Evolutionary conservation across 2,113 vertebrate species (phyloP), one percentile per base, ranked within the genome.

Genomic region (Lathamus discolor): DNA sequence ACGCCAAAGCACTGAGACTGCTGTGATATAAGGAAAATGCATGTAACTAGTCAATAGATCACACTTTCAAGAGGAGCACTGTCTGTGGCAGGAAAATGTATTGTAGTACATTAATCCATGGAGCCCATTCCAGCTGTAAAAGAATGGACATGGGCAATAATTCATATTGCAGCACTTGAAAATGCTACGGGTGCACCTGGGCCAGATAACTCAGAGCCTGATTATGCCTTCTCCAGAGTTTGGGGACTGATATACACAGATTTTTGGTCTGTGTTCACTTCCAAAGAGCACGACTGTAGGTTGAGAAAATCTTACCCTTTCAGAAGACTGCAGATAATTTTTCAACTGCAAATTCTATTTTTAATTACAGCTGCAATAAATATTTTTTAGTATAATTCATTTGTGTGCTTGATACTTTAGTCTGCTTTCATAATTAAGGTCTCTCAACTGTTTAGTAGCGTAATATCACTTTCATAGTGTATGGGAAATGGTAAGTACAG

Each of bases 41-140:
- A 5, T 69, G 90, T 72, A 92, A 83, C 83, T 66, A 86, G 91
- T 94, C 92, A 62, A 86, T 95, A 96, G 94, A 96, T 97, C 93
- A 96, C 69, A 46, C 52, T 92, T 95, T 57, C 0, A 1, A 92
- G 90, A 94, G 92, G 81, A 93, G 66, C 88, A 64, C 62, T 92
- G 57, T 96, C 94, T 94, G 52, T 92, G 72, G 83, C 86, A 93
- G 59, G 86, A 75, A 90, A 91, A 96, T 92, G 86, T 84, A 95
- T 88, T 90, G 84, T 66, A 82, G 69, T 72, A 55, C 92, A 72
- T 97, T 92, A 92, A 96, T 97, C 86, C 92, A 76, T 2, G 1
- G 64, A 3, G 7, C 83, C 94, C 66, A 54, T 87, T 92, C 49
- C 94, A 86, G 82, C 66, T 94, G 88, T 95, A 90, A 93, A 93